Evolutionary conservation across 2,888 invertebrate species (phyloP).

Genomic region (Eulithis testata): DNA sequence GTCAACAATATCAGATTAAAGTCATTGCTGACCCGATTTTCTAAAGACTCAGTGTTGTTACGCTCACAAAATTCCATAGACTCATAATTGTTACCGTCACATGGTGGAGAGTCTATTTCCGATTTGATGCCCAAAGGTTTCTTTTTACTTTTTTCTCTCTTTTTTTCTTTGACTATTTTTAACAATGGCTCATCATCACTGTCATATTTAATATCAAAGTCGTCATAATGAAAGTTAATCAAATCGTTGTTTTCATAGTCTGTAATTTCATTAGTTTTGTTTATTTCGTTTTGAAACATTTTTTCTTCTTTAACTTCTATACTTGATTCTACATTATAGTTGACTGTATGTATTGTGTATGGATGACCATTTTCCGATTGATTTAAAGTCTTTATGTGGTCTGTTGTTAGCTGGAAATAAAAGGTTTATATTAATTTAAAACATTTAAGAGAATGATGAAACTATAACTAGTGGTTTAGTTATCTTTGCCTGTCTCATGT

Average conservation of each 20-base stretch:
- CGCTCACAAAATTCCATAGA: not conserved
- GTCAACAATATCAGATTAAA: constrained; percentile 53
- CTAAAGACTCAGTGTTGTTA: not conserved
- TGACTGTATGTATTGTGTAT: constrained; percentile 15
- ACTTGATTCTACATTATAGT: constrained; percentile 16
- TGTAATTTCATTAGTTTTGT: not conserved
- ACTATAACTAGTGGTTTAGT: no score
- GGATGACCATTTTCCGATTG: constrained; percentile 30
- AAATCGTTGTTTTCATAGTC: constrained; percentile 17
- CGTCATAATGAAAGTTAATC: not conserved
- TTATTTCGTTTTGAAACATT: not conserved
- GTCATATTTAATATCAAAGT: constrained; percentile 13
- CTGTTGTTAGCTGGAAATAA: constrained; percentile 45
- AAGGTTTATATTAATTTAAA: not conserved
- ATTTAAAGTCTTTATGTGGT: constrained; percentile 42
- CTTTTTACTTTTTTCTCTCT: constrained; percentile 34
- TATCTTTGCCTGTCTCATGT: no score
- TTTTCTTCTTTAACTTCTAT: constrained; percentile 27
- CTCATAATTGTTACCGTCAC: not conserved
- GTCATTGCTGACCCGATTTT: constrained; percentile 3
- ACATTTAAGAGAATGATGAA: no score
- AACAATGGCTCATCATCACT: constrained; percentile 38
- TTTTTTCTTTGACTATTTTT: constrained; percentile 28
- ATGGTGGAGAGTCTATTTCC: constrained; percentile 2
- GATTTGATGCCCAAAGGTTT: not conserved